Evolutionary conservation across 2,888 invertebrate species (phyloP).

Genomic region (Stenchaetothrips biformis): DNA sequence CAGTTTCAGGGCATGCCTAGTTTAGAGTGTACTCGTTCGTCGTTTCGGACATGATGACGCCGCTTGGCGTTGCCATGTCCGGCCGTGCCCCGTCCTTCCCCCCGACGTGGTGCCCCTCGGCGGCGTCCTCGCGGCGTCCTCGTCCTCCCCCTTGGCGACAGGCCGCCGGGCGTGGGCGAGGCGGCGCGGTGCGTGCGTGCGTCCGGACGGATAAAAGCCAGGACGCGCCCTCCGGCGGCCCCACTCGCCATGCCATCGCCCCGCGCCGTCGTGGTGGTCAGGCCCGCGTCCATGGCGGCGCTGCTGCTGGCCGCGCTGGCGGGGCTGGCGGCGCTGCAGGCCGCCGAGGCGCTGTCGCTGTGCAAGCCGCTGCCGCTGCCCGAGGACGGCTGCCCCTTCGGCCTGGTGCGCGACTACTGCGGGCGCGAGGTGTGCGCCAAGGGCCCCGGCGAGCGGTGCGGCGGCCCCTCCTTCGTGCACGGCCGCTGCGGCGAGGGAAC

Average conservation of each 20-base stretch:
- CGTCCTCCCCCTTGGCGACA: background rate
- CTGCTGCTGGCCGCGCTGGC: background rate
- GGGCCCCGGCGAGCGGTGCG: slow-evolving; percentile 41
- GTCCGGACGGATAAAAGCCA: slow-evolving; percentile 3
- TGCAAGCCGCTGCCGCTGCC: slow-evolving; percentile 14
- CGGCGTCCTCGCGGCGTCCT: background rate
- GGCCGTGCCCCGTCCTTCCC: background rate
- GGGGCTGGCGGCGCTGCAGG: background rate
- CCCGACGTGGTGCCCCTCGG: background rate
- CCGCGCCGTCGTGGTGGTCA: background rate
- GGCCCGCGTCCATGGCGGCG: background rate
- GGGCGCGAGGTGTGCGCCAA: slow-evolving; percentile 41
- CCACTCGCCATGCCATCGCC: slow-evolving; percentile 11
- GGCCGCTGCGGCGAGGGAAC: slow-evolving; percentile 40
- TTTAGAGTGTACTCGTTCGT: no score
- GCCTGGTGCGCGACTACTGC: slow-evolving; percentile 39
- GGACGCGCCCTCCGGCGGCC: background rate
- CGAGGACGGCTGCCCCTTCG: slow-evolving; percentile 37
- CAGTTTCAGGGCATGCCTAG: no score
- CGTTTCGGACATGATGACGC: no score
- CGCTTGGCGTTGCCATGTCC: background rate
- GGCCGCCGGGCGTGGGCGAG: background rate
- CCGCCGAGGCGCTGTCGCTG: background rate
- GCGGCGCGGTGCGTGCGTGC: background rate
- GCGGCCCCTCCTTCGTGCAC: slow-evolving; percentile 39